Conservation (phyloP, 1,140 invertebrate genomes). For the Bombus sylvicola region DNA sequence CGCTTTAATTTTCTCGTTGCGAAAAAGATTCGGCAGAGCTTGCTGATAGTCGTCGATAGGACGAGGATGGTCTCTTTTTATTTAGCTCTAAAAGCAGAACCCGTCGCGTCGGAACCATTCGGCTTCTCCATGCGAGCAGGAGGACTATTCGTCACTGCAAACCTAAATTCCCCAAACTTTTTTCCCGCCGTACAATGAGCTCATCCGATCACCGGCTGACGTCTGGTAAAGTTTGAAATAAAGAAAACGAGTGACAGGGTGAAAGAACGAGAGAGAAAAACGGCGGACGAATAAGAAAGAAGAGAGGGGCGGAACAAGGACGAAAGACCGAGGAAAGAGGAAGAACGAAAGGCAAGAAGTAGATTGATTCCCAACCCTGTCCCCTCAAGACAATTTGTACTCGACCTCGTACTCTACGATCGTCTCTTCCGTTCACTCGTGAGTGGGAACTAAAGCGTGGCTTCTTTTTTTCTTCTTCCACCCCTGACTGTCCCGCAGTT, state of each 20-base stretch:
- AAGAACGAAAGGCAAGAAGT: slow-evolving; percentile 73
- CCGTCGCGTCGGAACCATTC: slow-evolving; percentile 24
- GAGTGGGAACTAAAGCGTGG: slow-evolving; percentile 74
- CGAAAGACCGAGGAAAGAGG: background rate
- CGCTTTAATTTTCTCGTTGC: slow-evolving; percentile 37
- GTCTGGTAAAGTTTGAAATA: slow-evolving; percentile 67
- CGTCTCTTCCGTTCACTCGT: slow-evolving; percentile 72
- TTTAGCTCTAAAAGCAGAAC: slow-evolving; percentile 15
- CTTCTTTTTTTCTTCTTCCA: slow-evolving; percentile 55
- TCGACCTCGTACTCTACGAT: slow-evolving; percentile 72
- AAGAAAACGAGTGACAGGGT: slow-evolving; percentile 54
- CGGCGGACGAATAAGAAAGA: background rate
- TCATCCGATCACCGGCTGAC: slow-evolving; percentile 58
- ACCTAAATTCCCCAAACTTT: slow-evolving; percentile 63
- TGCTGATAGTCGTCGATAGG: background rate
- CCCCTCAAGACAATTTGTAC: slow-evolving; percentile 79
- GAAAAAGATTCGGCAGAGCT: slow-evolving; percentile 13
- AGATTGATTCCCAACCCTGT: slow-evolving; percentile 76
- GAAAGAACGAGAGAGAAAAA: slow-evolving; percentile 32
- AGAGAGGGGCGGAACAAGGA: background rate
- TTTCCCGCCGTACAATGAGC: slow-evolving; percentile 62
- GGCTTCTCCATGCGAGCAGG: slow-evolving; percentile 13
- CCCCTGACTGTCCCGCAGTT: slow-evolving; percentile 1
- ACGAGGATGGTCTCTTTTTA: slow-evolving; percentile 21
- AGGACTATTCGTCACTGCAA: slow-evolving; percentile 62